Percentiles rank a stretch among this genome's conserved stretches.
These are phyloP conservation scores for Sinocyclocheilus anophthalmus DNA, from an alignment of 2,113 vertebrate species.

Conservation along the genomic window DNA sequence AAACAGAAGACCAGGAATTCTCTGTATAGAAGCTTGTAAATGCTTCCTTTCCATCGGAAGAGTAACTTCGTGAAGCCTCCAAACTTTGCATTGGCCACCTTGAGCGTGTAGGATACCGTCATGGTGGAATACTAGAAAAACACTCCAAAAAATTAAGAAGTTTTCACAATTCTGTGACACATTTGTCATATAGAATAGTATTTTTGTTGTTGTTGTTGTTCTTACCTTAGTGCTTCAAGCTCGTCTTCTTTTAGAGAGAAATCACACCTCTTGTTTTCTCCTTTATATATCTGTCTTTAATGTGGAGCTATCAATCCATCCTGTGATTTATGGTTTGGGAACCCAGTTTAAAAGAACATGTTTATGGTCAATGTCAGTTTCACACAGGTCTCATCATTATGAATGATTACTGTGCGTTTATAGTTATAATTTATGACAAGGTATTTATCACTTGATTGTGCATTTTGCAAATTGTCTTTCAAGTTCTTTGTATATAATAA, in stretches of 20 bases:
- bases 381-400: constrained; percentile 23
- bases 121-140: constrained; percentile 59
- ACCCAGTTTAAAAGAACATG: constrained; percentile 42
- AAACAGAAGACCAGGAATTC: constrained; percentile 80
- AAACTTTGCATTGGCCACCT: constrained; percentile 82
- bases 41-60: constrained; percentile 86
- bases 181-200: neutral
- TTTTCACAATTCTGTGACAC: neutral
- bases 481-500: neutral
- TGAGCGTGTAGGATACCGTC: constrained; percentile 86
- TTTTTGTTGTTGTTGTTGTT: too few relatives aligned
- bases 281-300: constrained; percentile 65
- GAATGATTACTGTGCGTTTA: neutral
- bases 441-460: neutral
- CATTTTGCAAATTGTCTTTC: neutral
- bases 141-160: neutral
- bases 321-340: constrained; percentile 74
- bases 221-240: constrained; percentile 53
- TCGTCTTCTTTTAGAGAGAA: constrained; percentile 42
- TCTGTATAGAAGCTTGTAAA: constrained; percentile 88
- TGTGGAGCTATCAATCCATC: constrained; percentile 56
- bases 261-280: constrained; percentile 43
- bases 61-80: constrained; percentile 86
- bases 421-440: constrained; percentile 14
- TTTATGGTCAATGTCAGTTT: constrained; percentile 13